Evolutionary conservation across 2,113 vertebrate genomes (phyloP).

Genomic region (Gasterosteus aculeatus): DNA sequence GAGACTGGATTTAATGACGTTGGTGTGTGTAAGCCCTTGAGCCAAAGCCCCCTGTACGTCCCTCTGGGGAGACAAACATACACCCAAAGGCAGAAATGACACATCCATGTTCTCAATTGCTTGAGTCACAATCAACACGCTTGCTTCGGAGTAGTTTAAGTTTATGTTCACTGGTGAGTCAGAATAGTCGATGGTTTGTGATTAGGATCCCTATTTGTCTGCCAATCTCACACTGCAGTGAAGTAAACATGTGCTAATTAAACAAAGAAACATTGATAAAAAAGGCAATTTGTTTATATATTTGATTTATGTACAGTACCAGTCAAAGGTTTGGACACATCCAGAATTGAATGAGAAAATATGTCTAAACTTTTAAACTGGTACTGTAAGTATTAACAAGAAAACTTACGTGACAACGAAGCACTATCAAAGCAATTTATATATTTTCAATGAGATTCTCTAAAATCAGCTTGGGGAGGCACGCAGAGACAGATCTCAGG

Average conservation of each 20-base stretch:
- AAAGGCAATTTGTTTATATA: neutral
- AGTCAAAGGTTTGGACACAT: no score
- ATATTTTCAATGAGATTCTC: neutral
- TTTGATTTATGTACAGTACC: neutral
- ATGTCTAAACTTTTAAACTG: no score
- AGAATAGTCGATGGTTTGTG: neutral
- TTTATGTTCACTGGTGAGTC: constrained; percentile 15
- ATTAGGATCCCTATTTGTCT: neutral
- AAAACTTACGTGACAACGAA: neutral
- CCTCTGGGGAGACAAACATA: constrained; percentile 31
- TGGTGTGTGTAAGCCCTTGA: constrained; percentile 23
- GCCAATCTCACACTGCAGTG: neutral
- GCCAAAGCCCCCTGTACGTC: constrained; percentile 7
- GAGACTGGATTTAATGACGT: constrained; percentile 58
- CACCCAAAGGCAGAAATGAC: constrained; percentile 11
- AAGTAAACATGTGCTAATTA: neutral
- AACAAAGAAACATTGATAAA: neutral
- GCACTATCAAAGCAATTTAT: neutral
- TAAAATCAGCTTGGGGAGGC: neutral
- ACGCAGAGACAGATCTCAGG: neutral
- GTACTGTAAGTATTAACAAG: neutral
- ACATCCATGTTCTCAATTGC: constrained; percentile 13
- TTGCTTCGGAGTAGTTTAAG: constrained; percentile 12
- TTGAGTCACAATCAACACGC: constrained; percentile 32
- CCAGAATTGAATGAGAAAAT: no score